A percentile compares a stretch with the other conserved stretches of the same genome.
Evolutionary conservation across 2,113 vertebrate genomes (phyloP).

Genomic region (Ardeotis arabs): DNA sequence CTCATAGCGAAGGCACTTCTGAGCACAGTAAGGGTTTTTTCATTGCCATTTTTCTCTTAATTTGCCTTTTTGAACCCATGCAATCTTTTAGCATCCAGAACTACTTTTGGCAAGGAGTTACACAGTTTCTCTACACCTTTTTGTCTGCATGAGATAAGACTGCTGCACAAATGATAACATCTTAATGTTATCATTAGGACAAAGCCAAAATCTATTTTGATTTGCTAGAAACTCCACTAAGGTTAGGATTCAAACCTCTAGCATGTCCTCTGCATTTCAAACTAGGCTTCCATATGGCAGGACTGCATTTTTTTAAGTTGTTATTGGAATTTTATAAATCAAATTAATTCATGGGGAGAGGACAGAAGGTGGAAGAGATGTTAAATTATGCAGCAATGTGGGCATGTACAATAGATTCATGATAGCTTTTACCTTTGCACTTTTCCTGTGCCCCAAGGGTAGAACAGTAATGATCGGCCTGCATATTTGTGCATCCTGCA

Average conservation of each 20-base stretch:
- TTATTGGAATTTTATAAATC: background rate
- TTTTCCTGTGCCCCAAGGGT: background rate
- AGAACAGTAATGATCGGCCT: background rate
- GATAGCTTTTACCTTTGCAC: background rate
- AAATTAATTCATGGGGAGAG: background rate
- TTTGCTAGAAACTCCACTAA: background rate
- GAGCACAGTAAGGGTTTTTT: fast-evolving
- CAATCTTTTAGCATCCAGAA: background rate
- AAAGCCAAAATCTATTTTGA: background rate
- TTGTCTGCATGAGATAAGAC: background rate
- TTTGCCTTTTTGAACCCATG: background rate
- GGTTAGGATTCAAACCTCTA: background rate
- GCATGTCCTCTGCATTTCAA: background rate
- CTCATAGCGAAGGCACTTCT: fast-evolving
- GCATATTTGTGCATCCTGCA: background rate
- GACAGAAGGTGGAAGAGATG: background rate
- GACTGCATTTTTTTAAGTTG: background rate
- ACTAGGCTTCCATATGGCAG: background rate
- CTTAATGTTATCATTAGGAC: background rate
- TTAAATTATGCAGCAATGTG: background rate
- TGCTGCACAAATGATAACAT: background rate
- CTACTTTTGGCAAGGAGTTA: background rate
- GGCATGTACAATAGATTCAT: background rate
- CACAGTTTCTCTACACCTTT: background rate
- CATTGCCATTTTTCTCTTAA: background rate